phyloP scores from a whole-genome alignment of 2,113 vertebrate species.

The Apaloderma vittatum region DNA sequence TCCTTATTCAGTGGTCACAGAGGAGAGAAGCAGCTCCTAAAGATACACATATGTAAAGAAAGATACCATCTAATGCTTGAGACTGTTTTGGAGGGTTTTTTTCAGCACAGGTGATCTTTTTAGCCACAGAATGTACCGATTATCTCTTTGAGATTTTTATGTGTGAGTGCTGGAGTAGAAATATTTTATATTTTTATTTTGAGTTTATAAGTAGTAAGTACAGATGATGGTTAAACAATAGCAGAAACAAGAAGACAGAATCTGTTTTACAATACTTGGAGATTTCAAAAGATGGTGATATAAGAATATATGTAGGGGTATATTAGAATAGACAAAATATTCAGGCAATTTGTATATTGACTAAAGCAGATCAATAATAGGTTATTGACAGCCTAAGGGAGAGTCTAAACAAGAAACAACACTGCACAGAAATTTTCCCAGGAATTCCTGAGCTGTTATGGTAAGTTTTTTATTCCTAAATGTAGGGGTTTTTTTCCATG shows the following conservation, averaged over 20 bases:
- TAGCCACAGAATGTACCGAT: not conserved
- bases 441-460: not conserved
- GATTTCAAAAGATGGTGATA: not conserved
- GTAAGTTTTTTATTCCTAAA: not conserved
- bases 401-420: not conserved
- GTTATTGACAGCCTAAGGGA: not conserved
- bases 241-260: not conserved
- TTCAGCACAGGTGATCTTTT: rapidly evolving
- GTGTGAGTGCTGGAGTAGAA: not conserved
- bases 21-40: not conserved
- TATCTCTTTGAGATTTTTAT: not conserved
- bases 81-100: not conserved
- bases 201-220: not conserved
- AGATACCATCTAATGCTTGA: not conserved
- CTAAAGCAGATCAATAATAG: not conserved
- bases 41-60: not conserved
- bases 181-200: not conserved
- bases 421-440: not conserved
- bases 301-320: not conserved
- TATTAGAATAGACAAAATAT: not conserved
- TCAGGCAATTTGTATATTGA: not conserved
- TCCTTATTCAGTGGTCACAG: not conserved
- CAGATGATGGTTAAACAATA: not conserved
- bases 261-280: not conserved
- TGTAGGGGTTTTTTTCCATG: not conserved